These are phyloP conservation scores for Polymixis flavicincta DNA, from an alignment of 2,888 invertebrate species.

Conservation along the genomic window DNA sequence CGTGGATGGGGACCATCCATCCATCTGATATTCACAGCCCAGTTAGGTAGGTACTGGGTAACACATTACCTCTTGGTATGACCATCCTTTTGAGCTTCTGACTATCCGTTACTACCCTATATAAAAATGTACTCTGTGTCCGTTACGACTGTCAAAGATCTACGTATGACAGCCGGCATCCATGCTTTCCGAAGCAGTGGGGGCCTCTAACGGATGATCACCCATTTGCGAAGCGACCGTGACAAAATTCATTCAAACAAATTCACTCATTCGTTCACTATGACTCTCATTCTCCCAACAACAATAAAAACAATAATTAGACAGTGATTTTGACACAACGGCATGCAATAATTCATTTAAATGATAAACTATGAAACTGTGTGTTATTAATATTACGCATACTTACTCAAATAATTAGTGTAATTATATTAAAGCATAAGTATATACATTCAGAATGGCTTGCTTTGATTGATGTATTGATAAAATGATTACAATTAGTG, in stretches of 20 bases:
- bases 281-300: neutral
- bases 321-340: slow-evolving; percentile 21
- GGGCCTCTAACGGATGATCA: no score
- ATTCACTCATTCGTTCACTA: neutral
- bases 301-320: slow-evolving; percentile 12
- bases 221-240: no score
- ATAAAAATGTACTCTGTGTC: no score
- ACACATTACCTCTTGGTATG: no score
- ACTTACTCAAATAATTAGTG: slow-evolving; percentile 27
- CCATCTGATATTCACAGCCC: no score
- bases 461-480: slow-evolving; percentile 47
- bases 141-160: no score
- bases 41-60: no score
- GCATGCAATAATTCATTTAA: slow-evolving; percentile 37
- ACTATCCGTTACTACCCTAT: no score
- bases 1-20: no score
- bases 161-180: no score
- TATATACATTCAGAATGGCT: slow-evolving; percentile 24
- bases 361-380: slow-evolving; percentile 22
- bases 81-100: no score
- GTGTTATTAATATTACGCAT: neutral
- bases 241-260: slow-evolving; percentile 4
- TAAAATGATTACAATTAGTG: slow-evolving; percentile 53
- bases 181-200: no score
- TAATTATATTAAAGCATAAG: slow-evolving; percentile 42